Conservation (phyloP, 2,888 invertebrate genomes). For the Sussaba pulchella region DNA sequence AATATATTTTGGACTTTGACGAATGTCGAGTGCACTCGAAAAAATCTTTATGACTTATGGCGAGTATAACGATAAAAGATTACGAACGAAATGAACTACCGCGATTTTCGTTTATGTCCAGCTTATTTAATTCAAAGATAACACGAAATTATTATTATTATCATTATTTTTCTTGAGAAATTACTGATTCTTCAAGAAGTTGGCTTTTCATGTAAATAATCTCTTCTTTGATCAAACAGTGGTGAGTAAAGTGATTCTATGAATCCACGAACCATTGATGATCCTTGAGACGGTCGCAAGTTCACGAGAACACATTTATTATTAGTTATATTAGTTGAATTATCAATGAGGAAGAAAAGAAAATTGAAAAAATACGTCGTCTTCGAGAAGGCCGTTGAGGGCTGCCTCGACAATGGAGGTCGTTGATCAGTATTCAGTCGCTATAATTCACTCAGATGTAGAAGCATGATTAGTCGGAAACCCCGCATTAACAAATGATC, state of each 20-base stretch:
- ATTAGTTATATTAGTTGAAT: too few relatives aligned
- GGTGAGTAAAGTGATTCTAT: neutral
- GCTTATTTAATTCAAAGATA: too few relatives aligned
- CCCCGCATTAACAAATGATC: neutral
- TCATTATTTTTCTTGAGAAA: too few relatives aligned
- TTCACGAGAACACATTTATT: slow-evolving; percentile 35
- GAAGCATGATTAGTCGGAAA: neutral
- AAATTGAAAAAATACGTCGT: neutral
- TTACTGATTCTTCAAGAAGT: too few relatives aligned
- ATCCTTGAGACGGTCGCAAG: slow-evolving; percentile 39
- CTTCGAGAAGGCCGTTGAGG: slow-evolving; percentile 34
- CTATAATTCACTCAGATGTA: slow-evolving; percentile 27
- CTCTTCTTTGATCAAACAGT: neutral
- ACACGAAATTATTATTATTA: too few relatives aligned
- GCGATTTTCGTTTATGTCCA: too few relatives aligned
- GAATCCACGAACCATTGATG: slow-evolving; percentile 23
- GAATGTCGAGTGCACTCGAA: slow-evolving; percentile 34
- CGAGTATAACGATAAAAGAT: slow-evolving; percentile 1
- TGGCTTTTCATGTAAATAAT: too few relatives aligned
- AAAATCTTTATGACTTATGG: slow-evolving; percentile 7
- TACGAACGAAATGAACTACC: neutral
- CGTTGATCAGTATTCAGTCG: slow-evolving; percentile 46
- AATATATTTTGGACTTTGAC: slow-evolving; percentile 33
- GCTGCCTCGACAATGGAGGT: slow-evolving; percentile 51
- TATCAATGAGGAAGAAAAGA: slow-evolving; percentile 21